These are phyloP conservation scores for Tuberolachnus salignus DNA, from an alignment of 2,888 invertebrate genomes.

Conservation along the genomic window DNA sequence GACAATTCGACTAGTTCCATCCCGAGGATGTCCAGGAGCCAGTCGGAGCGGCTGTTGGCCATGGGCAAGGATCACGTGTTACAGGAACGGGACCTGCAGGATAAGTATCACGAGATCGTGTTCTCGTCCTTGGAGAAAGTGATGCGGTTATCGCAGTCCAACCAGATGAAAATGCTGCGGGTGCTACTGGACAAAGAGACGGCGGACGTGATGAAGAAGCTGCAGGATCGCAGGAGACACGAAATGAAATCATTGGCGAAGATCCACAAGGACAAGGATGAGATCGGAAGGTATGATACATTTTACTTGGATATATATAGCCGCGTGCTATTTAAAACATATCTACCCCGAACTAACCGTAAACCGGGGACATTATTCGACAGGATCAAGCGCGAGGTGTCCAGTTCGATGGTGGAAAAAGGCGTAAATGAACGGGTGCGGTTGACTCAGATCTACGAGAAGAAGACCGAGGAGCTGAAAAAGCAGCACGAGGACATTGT, in stretches of 20 bases:
- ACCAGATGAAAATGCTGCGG: constrained; percentile 78
- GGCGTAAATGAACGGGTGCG: constrained; percentile 88
- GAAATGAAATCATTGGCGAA: constrained; percentile 87
- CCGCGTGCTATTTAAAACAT: too few species aligned
- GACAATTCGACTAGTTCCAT: constrained; percentile 61
- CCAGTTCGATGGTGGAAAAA: constrained; percentile 80
- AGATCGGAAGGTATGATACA: constrained; percentile 68
- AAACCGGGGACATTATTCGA: neutral
- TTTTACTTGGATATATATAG: too few species aligned
- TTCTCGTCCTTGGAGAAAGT: constrained; percentile 80
- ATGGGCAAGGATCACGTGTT: constrained; percentile 73
- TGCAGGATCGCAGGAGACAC: constrained; percentile 82
- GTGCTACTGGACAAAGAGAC: constrained; percentile 74
- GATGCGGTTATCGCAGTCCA: constrained; percentile 77
- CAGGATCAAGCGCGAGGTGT: constrained; percentile 81
- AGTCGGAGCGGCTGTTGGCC: constrained; percentile 70
- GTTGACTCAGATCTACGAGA: constrained; percentile 77
- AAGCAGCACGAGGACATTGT: constrained; percentile 79
- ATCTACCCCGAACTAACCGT: too few species aligned
- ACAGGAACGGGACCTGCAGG: constrained; percentile 77
- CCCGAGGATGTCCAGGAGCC: constrained; percentile 67
- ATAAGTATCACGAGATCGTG: constrained; percentile 80
- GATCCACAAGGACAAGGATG: constrained; percentile 88
- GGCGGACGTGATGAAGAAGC: constrained; percentile 76
- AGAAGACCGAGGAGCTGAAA: constrained; percentile 76